These are phyloP conservation scores for Xylocampa areola DNA, from an alignment of 2,888 invertebrate genomes.

Conservation along the genomic window DNA sequence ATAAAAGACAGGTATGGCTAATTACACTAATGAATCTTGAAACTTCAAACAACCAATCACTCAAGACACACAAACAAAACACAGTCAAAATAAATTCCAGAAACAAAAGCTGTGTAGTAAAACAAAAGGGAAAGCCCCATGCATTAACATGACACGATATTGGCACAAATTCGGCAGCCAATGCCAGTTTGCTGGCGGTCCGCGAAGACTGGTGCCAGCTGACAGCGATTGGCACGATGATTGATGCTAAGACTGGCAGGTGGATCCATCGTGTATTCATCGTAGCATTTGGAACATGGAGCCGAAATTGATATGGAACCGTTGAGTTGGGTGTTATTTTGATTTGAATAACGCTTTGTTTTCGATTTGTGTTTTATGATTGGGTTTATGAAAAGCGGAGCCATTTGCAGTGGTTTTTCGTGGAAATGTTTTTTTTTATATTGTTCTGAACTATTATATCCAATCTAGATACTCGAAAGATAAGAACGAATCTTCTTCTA, in stretches of 20 bases:
- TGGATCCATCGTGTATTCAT: slow-evolving; percentile 51
- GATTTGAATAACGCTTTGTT: slow-evolving; percentile 20
- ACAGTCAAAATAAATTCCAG: slow-evolving; percentile 13
- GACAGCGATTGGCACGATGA: slow-evolving; percentile 74
- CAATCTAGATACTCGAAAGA: background rate
- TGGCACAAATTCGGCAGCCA: slow-evolving; percentile 61
- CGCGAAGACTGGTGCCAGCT: slow-evolving; percentile 63
- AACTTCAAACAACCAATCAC: slow-evolving; percentile 16
- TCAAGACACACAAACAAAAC: slow-evolving; percentile 22
- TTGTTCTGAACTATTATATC: too few species aligned
- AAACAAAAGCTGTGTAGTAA: slow-evolving; percentile 26
- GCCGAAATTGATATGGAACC: slow-evolving; percentile 32
- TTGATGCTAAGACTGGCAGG: slow-evolving; percentile 66
- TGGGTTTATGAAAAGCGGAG: background rate
- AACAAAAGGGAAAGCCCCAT: slow-evolving; percentile 30
- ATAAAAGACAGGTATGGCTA: background rate
- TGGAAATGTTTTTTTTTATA: too few species aligned
- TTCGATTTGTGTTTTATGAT: slow-evolving; percentile 6
- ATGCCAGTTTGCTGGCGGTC: slow-evolving; percentile 54
- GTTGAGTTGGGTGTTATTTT: slow-evolving; percentile 21
- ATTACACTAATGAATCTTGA: slow-evolving; percentile 15
- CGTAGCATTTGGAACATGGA: slow-evolving; percentile 29
- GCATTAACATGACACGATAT: slow-evolving; percentile 63
- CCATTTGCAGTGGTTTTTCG: background rate
- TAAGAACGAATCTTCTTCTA: too few species aligned